phyloP scores from a whole-genome alignment of 2,888 invertebrate species.

The Nomada fucata region DNA sequence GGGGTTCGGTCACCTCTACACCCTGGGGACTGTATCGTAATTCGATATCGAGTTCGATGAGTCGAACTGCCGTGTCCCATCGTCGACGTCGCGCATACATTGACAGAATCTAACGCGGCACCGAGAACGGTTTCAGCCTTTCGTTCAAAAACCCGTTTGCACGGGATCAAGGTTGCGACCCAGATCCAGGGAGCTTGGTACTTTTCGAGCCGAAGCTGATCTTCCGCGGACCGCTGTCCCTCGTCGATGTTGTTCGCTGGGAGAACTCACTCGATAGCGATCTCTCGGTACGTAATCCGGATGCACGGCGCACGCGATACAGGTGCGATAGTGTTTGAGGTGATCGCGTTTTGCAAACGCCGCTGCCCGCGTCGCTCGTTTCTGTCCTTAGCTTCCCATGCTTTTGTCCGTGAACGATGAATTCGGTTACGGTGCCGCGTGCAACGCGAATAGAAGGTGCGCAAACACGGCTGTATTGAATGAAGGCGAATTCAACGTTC shows the following conservation, averaged over 20 bases:
- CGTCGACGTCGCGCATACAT: neutral
- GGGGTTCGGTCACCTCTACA: conserved; percentile 62
- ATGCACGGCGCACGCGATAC: neutral
- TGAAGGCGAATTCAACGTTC: too few species aligned
- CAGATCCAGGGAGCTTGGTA: neutral
- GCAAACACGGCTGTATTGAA: neutral
- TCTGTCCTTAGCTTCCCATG: neutral
- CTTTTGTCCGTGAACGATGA: neutral
- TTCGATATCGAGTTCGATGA: conserved; percentile 55
- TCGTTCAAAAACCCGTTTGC: neutral
- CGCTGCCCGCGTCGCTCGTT: neutral
- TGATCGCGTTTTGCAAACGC: neutral
- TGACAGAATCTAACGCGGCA: neutral
- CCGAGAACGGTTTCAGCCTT: neutral
- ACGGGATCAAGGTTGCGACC: neutral
- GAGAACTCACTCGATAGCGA: neutral
- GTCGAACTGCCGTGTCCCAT: neutral
- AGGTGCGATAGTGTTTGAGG: neutral
- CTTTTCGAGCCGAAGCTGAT: neutral
- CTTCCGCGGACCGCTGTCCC: neutral
- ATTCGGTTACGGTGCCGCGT: neutral
- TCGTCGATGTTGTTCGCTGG: neutral
- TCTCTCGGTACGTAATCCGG: neutral
- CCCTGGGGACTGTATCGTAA: conserved; percentile 69
- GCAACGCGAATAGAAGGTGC: neutral